Evolutionary conservation across 2,797 vertebrate species (phyloP), one percentile per base, ranked within the genome.

Genomic region (Borostomias antarcticus): DNA sequence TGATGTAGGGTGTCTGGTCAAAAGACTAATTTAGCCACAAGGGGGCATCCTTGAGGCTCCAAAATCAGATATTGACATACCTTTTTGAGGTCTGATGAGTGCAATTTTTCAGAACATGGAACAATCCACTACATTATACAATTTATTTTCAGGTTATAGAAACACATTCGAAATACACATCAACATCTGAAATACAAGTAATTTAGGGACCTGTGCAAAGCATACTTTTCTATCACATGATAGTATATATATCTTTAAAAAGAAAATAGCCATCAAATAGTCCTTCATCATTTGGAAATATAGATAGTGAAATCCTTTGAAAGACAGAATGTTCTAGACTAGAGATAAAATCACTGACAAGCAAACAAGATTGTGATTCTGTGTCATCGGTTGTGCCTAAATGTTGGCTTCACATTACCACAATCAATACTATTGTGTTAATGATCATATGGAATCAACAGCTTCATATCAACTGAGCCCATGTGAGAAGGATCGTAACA

Each of bases 141-240:
- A 4, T 88, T 86, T 75, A 84, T 78, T 88, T n/a, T 66, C 15
- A 68, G 29, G 9, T 69, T 33, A 77, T 43, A 72, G 15, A 76
- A 74, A 78, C 45, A 59, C 30, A 19, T 62, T 68, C 5, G 52
- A 82, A 79, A 81, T 79, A 60, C 65, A 80, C 79, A 76, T 47
- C 13, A 40, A 68, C 51, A 48, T 47, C 50, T 17, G 17, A 51
- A 75, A 68, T 65, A 66, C 19, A 72, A 61, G 40, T 1, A 23
- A 26, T 23, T 15, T 28, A 15, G 2, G 37, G 52, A 66, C 66
- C 61, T 60, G 50, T 59, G 30, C 52, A 64, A 61, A 73, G 50
- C 35, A 28, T 23, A 68, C 7, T 21, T 50, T 35, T 60, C 19
- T 62, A 43, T 30, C 50, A 58, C 0, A 53, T 58, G 1, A 51